Conservation (phyloP, 2,797 vertebrate species). For the Antennarius maculatus region DNA sequence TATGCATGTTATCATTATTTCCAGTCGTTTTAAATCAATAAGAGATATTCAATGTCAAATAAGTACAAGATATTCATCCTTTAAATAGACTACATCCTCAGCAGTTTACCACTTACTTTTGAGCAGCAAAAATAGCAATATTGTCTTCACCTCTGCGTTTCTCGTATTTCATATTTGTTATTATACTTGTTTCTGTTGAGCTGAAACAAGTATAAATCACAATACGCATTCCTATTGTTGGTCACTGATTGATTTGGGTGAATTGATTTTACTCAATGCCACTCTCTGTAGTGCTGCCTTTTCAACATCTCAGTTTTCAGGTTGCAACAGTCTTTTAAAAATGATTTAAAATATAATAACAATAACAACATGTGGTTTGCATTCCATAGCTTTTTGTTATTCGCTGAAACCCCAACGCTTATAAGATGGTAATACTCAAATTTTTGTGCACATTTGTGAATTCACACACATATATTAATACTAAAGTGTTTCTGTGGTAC, state of each 20-base stretch:
- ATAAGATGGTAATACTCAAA: conserved; percentile 19
- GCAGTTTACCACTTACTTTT: conserved; percentile 6
- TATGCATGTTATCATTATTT: not conserved
- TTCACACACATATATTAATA: not conserved
- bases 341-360: too few relatives aligned
- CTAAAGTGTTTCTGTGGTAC: conserved; percentile 30
- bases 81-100: not conserved
- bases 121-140: conserved; percentile 20
- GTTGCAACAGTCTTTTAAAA: too few relatives aligned
- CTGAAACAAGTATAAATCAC: too few relatives aligned
- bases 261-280: too few relatives aligned
- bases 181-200: conserved; percentile 11
- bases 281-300: too few relatives aligned
- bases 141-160: conserved; percentile 10
- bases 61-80: conserved; percentile 27
- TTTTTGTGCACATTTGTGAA: not conserved
- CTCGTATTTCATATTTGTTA: not conserved
- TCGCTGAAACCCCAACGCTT: conserved; percentile 8
- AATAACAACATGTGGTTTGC: too few relatives aligned
- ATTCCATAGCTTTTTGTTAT: too few relatives aligned
- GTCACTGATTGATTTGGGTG: not conserved
- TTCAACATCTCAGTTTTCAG: too few relatives aligned
- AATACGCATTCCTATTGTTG: conserved; percentile 2
- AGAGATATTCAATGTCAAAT: conserved; percentile 13
- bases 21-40: conserved; percentile 17